A percentile compares a stretch with the other conserved stretches of the same genome.
These are phyloP conservation scores for Agrochola lychnidis DNA, from an alignment of 2,888 invertebrate species.

Conservation along the genomic window DNA sequence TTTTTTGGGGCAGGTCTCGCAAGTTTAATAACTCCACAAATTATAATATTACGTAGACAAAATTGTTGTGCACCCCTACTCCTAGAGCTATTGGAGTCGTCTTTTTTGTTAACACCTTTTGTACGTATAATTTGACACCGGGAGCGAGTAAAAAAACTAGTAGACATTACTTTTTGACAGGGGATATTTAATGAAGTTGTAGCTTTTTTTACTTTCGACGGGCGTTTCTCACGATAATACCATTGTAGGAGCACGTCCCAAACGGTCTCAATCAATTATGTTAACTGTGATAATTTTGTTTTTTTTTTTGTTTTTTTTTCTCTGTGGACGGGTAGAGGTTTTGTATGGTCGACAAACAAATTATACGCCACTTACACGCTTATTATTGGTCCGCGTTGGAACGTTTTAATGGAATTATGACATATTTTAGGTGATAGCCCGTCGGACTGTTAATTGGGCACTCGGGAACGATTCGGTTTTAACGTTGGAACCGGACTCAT, in stretches of 20 bases:
- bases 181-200: slow-evolving; percentile 90
- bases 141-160: slow-evolving; percentile 88
- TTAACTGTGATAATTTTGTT: slow-evolving; percentile 88
- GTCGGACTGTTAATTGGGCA: slow-evolving; percentile 62
- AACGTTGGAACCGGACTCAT: slow-evolving; percentile 50
- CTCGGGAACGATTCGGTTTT: slow-evolving; percentile 47
- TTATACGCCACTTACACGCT: slow-evolving; percentile 86
- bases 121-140: slow-evolving; percentile 90
- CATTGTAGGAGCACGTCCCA: slow-evolving; percentile 87
- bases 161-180: slow-evolving; percentile 90
- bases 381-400: slow-evolving; percentile 75
- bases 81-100: slow-evolving; percentile 78
- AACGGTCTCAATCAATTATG: slow-evolving; percentile 89
- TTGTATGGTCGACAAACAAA: slow-evolving; percentile 84
- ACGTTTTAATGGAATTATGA: slow-evolving; percentile 69
- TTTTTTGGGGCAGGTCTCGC: too few species aligned
- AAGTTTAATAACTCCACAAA: slow-evolving; percentile 7
- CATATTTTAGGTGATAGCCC: slow-evolving; percentile 64
- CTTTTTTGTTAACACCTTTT: slow-evolving; percentile 90
- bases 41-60: slow-evolving; percentile 70
- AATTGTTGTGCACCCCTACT: slow-evolving; percentile 81
- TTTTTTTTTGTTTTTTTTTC: too few species aligned
- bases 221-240: slow-evolving; percentile 84
- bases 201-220: slow-evolving; percentile 77
- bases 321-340: slow-evolving; percentile 71